A percentile compares a stretch with the other conserved stretches of the same genome.
Evolutionary conservation across 2,888 invertebrate species (phyloP).

Genomic region (Nomada ruficornis): DNA sequence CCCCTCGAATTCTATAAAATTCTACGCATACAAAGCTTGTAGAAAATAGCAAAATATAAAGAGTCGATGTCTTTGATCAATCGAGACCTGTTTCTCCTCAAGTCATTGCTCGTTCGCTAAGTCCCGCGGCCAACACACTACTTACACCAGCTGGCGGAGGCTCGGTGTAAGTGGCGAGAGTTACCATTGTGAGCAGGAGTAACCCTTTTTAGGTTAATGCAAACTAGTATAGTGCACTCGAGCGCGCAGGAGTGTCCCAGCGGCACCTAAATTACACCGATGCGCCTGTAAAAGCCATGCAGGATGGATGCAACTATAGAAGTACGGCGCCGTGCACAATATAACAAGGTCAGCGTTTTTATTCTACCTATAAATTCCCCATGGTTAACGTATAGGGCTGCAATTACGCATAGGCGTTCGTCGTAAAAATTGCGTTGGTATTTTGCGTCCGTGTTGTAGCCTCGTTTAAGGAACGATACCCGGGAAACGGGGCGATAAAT

Average conservation of each 20-base stretch:
- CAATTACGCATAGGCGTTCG: conserved; percentile 46
- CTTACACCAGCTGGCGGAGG: conserved; percentile 37
- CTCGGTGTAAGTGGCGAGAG: conserved; percentile 60
- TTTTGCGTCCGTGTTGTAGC: not conserved
- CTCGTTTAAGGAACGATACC: not conserved
- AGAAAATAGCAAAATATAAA: too few relatives aligned
- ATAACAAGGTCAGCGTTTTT: conserved; percentile 57
- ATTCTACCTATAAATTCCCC: conserved; percentile 47
- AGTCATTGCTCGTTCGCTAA: conserved; percentile 38
- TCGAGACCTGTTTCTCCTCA: conserved; percentile 23
- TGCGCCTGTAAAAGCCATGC: conserved; percentile 64
- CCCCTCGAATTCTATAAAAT: too few relatives aligned
- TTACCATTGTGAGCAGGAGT: conserved; percentile 59
- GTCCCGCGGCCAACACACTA: conserved; percentile 12
- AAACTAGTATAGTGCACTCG: conserved; percentile 69
- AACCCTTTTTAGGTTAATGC: conserved; percentile 73
- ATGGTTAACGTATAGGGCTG: conserved; percentile 19
- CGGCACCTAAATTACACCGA: conserved; percentile 69
- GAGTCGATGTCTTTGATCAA: not conserved
- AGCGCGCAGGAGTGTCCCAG: conserved; percentile 60
- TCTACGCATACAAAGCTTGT: too few relatives aligned
- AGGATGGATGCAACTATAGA: conserved; percentile 52
- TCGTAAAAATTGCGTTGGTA: conserved; percentile 34
- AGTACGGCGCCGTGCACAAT: conserved; percentile 42
- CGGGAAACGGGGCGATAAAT: conserved; percentile 9